phyloP scores from a whole-genome alignment of 2,797 vertebrate genomes.

The Hypotaenidia philippensis region DNA sequence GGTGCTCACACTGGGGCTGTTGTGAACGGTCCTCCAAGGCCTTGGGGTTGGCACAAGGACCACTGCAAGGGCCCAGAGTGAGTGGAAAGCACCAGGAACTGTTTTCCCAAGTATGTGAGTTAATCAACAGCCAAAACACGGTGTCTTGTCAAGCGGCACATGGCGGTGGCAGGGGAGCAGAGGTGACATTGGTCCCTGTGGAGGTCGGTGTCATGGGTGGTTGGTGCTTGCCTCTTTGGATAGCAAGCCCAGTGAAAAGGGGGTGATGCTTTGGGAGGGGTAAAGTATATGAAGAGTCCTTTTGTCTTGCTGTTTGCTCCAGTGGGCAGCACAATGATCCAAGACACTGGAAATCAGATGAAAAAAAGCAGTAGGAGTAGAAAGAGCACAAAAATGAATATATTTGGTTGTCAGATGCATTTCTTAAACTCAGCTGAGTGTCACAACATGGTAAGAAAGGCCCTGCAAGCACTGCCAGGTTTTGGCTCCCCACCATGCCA shows the following conservation, averaged over 20 bases:
- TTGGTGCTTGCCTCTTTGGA: not conserved
- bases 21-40: not conserved
- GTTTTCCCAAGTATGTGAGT: not conserved
- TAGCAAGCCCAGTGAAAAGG: not conserved
- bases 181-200: accelerated
- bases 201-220: not conserved
- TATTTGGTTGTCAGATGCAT: not conserved
- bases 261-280: not conserved
- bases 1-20: not conserved
- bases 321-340: accelerated
- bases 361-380: not conserved
- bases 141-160: accelerated
- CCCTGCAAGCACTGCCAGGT: not conserved
- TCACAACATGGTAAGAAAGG: not conserved
- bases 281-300: not conserved
- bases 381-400: not conserved
- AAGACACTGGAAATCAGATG: not conserved
- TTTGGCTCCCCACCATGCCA: not conserved
- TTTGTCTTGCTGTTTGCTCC: not conserved
- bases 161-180: not conserved
- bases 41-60: accelerated
- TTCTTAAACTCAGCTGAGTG: not conserved
- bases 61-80: not conserved
- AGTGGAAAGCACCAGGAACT: accelerated
- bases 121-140: not conserved